Conservation (phyloP, 1,140 invertebrate genomes). For the Aphelinus certus region DNA sequence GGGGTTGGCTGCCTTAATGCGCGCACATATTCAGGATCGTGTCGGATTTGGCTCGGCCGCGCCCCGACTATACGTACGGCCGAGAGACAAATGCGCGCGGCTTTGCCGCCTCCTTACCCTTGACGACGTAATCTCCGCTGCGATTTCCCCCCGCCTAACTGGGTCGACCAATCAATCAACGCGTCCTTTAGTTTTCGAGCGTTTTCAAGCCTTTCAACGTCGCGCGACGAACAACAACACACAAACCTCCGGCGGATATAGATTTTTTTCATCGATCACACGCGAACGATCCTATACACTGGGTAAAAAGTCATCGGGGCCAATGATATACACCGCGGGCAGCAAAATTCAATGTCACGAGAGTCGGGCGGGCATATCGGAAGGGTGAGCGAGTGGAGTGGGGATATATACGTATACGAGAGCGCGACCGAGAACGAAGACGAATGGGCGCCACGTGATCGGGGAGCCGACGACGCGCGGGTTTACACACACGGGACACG, state of each 20-base stretch:
- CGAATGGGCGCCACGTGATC: slow-evolving; percentile 31
- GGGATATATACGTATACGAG: not conserved
- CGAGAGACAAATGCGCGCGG: slow-evolving; percentile 16
- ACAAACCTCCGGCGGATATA: no score
- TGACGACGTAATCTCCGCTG: slow-evolving; percentile 1
- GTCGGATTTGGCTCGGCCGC: slow-evolving; percentile 8
- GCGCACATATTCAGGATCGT: slow-evolving; percentile 8
- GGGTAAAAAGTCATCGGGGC: no score
- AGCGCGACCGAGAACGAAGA: slow-evolving; percentile 25
- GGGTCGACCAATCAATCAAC: no score
- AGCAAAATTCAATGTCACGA: slow-evolving; percentile 26
- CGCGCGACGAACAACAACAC: no score
- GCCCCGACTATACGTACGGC: not conserved
- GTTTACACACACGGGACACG: slow-evolving; percentile 20
- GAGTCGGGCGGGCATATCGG: not conserved
- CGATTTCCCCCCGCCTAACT: not conserved
- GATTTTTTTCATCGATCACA: no score
- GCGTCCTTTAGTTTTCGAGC: no score
- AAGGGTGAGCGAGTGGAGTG: no score
- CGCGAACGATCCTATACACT: no score
- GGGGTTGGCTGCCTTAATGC: no score
- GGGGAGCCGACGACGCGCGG: slow-evolving; percentile 29
- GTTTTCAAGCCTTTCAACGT: no score
- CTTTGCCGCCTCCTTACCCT: not conserved
- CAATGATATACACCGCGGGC: no score